Evolutionary conservation across 2,888 invertebrate genomes (phyloP), one percentile per base, ranked within the genome.

Genomic region (Agrotis puta): DNA sequence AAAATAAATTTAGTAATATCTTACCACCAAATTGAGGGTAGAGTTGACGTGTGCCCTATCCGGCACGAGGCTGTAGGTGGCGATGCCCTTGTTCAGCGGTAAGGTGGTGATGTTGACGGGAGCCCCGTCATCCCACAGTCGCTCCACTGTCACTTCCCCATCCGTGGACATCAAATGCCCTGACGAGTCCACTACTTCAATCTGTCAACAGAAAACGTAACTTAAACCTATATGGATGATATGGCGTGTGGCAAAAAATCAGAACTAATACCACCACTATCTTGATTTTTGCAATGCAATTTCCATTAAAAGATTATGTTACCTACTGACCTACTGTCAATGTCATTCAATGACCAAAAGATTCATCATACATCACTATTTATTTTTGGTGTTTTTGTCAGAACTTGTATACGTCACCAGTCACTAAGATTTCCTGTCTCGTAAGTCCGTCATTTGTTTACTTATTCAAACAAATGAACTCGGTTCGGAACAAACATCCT

Each of bases 1-100:
- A n/a, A n/a, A n/a, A n/a, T n/a, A n/a, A n/a, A n/a, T n/a, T n/a
- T n/a, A n/a, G n/a, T n/a, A n/a, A 39, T 39, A 54, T 75, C 90
- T 89, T 94, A 97, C 98, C 95, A 98, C 97, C 84, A 98, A 97
- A 81, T 98, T 97, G 48, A 98, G 96, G 4, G 97, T 97, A 22
- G 97, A 97, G 56, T 97, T 96, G 51, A 96, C 96, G 57, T 97
- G 97, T 3, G 92, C 91, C 7, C 86, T 79, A 53, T 95, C 94
- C 13, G 96, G 94, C 48, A 90, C 89, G 24, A 93, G 79, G 0
- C 90, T 89, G 85, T 95, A 95, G 2, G 89, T 88, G 27, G 92
- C 92, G 51, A 91, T 77, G 7, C 96, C 96, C 27, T 92, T 90
- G 59, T 86, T 90, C 66, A 95, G 84, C 2, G 88, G 11, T 2